phyloP scores from a whole-genome alignment of 2,797 vertebrate species.

The Columba guinea region DNA sequence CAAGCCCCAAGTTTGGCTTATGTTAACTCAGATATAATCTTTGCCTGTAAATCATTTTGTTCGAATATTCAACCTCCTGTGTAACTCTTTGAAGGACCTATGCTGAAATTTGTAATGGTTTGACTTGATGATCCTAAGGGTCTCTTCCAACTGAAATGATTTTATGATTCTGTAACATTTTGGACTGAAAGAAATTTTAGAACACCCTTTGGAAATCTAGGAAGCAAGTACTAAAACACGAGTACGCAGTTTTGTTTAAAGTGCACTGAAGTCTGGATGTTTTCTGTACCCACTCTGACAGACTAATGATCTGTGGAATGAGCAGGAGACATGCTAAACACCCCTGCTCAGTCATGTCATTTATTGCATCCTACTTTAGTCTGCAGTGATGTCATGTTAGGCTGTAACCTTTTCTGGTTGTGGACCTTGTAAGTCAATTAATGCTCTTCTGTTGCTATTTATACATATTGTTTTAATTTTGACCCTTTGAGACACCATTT shows the following conservation, averaged over 20 bases:
- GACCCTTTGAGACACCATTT: neutral
- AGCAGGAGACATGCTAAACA: neutral
- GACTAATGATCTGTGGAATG: constrained; percentile 24
- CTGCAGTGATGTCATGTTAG: neutral
- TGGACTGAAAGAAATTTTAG: neutral
- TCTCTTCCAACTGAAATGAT: too few species aligned
- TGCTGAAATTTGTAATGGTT: neutral
- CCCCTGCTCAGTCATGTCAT: neutral
- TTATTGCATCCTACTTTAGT: neutral
- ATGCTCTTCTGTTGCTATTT: neutral
- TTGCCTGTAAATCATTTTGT: neutral
- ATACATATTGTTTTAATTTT: neutral
- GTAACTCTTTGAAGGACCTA: neutral
- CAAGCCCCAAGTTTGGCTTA: neutral
- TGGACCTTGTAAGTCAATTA: neutral
- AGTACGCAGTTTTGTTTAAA: neutral
- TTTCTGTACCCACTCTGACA: neutral
- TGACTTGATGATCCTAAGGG: neutral
- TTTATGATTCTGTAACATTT: neutral
- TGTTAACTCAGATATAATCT: neutral
- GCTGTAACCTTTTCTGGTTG: neutral
- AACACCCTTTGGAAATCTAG: neutral
- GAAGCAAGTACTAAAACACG: neutral
- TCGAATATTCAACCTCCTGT: neutral
- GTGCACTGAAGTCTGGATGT: neutral